Evolutionary conservation across 2,113 vertebrate genomes (phyloP), one percentile per base, ranked within the genome.

Genomic region (Epinephelus lanceolatus): DNA sequence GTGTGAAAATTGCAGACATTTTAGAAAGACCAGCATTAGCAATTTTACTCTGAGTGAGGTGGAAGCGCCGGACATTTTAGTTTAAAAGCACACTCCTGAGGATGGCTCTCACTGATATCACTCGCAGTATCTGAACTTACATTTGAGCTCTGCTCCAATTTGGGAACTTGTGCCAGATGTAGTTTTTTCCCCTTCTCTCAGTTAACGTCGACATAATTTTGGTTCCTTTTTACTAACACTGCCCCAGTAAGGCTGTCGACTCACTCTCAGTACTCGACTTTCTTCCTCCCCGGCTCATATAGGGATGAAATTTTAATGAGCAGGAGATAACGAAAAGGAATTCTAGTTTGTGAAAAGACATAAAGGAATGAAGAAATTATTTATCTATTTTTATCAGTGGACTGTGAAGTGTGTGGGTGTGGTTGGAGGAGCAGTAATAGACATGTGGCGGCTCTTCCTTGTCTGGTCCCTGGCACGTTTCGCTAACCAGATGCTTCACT

Each of bases 331-430:
- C 8, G 60, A 90, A 92, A 84, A 91, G 11, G 27, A 87, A 85
- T 65, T 71, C 67, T 68, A 69, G 80, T 86, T 87, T 76, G 84
- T 76, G 52, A 86, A 86, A 90, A 84, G n/a, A 75, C 80, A 84
- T 80, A 63, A 88, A 88, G 80, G 80, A 87, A 81, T 85, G 80
- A 80, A 81, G 80, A 87, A 18, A 85, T 88, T 80, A 71, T 82
- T 81, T 83, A 73, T 76, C 61, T 88, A 73, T 91, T 92, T 89
- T 86, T 78, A 67, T 85, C 77, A 68, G 89, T 49, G 76, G 78
- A 81, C 87, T 89, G 80, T 89, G 81, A 89, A 90, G 84, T 88
- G 72, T 90, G 86, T 79, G 82, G 87, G 89, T 76, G 86, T 80
- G 85, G 87, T 74, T 86, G 83, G 75, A 83, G 74, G 67, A 75